Percentiles rank a stretch among this genome's conserved stretches.
Evolutionary conservation across 2,797 vertebrate genomes (phyloP).

Genomic region (Ptychadena robeensis): DNA sequence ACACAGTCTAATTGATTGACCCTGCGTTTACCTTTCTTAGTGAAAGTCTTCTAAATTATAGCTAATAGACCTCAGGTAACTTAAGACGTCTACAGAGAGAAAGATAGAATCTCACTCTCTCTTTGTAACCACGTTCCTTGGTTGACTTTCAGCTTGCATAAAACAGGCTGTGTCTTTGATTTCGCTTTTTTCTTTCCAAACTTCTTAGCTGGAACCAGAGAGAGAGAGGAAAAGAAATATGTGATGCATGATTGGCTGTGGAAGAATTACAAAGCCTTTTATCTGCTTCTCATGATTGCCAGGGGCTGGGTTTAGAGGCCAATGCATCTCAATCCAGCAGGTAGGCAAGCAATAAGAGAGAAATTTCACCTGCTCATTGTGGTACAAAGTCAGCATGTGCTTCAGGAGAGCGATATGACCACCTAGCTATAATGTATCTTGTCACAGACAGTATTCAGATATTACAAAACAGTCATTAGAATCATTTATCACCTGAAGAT

Average conservation of each 20-base stretch:
- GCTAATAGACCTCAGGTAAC: constrained; percentile 72
- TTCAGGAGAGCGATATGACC: constrained; percentile 32
- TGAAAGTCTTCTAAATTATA: constrained; percentile 71
- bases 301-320: constrained; percentile 31
- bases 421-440: constrained; percentile 5
- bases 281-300: constrained; percentile 29
- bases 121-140: constrained; percentile 59
- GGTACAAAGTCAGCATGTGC: constrained; percentile 26
- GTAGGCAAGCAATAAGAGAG: constrained; percentile 17
- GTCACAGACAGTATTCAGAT: neutral
- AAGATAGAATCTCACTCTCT: constrained; percentile 65
- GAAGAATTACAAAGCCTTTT: constrained; percentile 45
- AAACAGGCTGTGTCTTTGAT: constrained; percentile 51
- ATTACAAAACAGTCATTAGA: neutral
- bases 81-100: constrained; percentile 64
- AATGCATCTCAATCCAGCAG: constrained; percentile 20
- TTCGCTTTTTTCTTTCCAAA: constrained; percentile 45
- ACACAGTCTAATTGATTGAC: constrained; percentile 72
- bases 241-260: constrained; percentile 55
- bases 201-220: constrained; percentile 54
- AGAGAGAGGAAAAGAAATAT: constrained; percentile 45
- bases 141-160: constrained; percentile 66
- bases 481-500: neutral
- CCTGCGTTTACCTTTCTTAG: constrained; percentile 75
- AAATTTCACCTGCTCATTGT: constrained; percentile 31